phyloP scores from a whole-genome alignment of 1,140 invertebrate species.

The Goniozus legneri region DNA sequence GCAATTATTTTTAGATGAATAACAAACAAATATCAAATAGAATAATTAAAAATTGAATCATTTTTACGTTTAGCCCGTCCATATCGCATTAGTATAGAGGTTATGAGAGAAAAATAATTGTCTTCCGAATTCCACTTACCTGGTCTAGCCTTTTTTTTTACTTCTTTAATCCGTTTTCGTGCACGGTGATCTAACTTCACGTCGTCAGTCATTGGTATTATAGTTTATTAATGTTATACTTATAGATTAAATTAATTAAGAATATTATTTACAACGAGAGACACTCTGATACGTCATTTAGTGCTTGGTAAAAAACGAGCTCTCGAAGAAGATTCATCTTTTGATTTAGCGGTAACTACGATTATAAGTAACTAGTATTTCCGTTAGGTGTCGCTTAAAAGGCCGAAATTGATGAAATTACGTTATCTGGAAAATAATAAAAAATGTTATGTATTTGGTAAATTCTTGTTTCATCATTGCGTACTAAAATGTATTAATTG shows the following conservation, averaged over 20 bases:
- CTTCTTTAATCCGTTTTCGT: slow-evolving; percentile 80
- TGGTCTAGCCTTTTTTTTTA: slow-evolving; percentile 83
- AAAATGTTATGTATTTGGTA: no score
- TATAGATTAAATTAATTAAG: slow-evolving; percentile 20
- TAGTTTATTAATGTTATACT: slow-evolving; percentile 7
- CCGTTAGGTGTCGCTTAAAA: background rate
- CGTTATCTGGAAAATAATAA: slow-evolving; percentile 3
- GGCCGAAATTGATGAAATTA: no score
- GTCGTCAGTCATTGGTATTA: slow-evolving; percentile 38
- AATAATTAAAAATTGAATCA: background rate
- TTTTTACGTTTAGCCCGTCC: background rate
- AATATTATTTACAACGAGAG: background rate
- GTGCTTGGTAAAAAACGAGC: background rate
- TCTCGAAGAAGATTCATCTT: background rate
- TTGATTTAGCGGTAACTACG: background rate
- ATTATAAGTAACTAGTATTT: background rate
- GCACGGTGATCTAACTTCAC: slow-evolving; percentile 68
- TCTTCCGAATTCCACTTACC: slow-evolving; percentile 57
- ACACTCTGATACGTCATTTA: background rate
- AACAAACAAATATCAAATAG: slow-evolving; percentile 15
- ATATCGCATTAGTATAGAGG: slow-evolving; percentile 26
- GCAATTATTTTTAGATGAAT: slow-evolving; percentile 15
- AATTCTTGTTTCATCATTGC: no score
- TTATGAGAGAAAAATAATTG: slow-evolving; percentile 34
- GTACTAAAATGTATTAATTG: no score